Evolutionary conservation across 2,888 invertebrate species (phyloP).

Genomic region (Apamea sordens): DNA sequence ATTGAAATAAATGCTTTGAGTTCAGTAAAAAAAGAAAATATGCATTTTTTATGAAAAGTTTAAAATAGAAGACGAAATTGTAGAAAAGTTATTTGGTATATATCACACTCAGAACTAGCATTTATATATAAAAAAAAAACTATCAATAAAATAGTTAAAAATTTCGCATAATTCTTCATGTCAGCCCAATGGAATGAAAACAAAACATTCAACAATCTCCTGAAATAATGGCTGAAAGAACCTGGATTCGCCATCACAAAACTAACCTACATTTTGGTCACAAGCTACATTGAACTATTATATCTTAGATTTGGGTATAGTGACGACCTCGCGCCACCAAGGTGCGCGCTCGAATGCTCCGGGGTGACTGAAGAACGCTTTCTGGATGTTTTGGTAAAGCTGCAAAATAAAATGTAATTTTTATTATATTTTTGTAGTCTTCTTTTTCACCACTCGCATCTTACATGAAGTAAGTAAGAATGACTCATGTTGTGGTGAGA

Average conservation of each 20-base stretch:
- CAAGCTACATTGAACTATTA: slow-evolving; percentile 65
- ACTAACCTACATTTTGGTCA: slow-evolving; percentile 42
- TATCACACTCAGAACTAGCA: not conserved
- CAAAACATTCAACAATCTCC: not conserved
- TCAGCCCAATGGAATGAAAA: not conserved
- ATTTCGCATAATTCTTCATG: not conserved
- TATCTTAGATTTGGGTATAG: slow-evolving; percentile 78
- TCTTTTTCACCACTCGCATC: not conserved
- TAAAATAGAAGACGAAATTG: not conserved
- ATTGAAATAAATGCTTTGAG: too few relatives aligned
- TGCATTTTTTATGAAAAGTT: not conserved
- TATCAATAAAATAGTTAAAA: slow-evolving; percentile 1
- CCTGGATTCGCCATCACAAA: slow-evolving; percentile 33
- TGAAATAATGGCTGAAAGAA: not conserved
- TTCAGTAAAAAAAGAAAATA: too few relatives aligned
- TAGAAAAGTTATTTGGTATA: not conserved
- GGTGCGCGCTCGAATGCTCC: slow-evolving; percentile 92
- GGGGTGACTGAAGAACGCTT: slow-evolving; percentile 92
- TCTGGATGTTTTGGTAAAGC: slow-evolving; percentile 94
- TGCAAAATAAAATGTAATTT: slow-evolving; percentile 71
- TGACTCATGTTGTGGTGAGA: not conserved
- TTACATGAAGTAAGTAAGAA: not conserved
- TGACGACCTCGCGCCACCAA: slow-evolving; percentile 92
- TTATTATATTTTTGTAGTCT: not conserved
- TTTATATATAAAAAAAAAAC: not conserved